Percentiles rank a stretch among this genome's conserved stretches.
phyloP scores from a whole-genome alignment of 2,888 invertebrate genomes.

The Labia minor region DNA sequence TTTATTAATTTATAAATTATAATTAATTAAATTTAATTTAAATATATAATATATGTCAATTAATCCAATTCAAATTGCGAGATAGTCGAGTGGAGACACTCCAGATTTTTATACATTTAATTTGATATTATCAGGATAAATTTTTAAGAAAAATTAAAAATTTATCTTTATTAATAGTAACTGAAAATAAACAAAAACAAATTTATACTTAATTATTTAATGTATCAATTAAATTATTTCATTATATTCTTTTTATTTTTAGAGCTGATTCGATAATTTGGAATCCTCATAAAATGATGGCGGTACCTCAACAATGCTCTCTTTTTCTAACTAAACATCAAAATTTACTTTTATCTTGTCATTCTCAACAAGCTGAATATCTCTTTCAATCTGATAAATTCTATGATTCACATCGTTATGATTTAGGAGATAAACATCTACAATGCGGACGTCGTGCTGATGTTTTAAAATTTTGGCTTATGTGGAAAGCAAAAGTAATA shows the following conservation, averaged over 20 bases:
- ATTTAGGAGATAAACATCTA: constrained; percentile 49
- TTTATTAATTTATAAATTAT: too few relatives aligned
- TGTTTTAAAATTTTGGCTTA: constrained; percentile 58
- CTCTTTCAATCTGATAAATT: constrained; percentile 47
- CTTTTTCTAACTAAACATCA: constrained; percentile 38
- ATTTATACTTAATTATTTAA: too few relatives aligned
- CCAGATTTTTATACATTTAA: too few relatives aligned
- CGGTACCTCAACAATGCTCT: constrained; percentile 47
- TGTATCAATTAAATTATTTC: too few relatives aligned
- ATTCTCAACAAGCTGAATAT: constrained; percentile 43
- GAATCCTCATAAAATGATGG: constrained; percentile 52
- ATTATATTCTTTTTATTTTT: neutral
- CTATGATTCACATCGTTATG: constrained; percentile 40
- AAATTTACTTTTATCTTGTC: constrained; percentile 38
- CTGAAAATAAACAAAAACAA: too few relatives aligned
- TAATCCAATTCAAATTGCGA: too few relatives aligned
- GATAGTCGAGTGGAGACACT: too few relatives aligned
- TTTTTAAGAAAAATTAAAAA: too few relatives aligned
- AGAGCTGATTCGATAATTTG: constrained; percentile 48
- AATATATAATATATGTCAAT: too few relatives aligned
- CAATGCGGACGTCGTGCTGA: constrained; percentile 61
- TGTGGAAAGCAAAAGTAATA: constrained; percentile 54
- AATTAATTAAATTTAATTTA: too few relatives aligned
- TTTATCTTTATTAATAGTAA: too few relatives aligned
- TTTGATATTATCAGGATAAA: too few relatives aligned